Percentiles rank a stretch among this genome's conserved stretches.
These are phyloP conservation scores for Aleiodes testaceus DNA, from an alignment of 2,888 invertebrate genomes.

Conservation along the genomic window DNA sequence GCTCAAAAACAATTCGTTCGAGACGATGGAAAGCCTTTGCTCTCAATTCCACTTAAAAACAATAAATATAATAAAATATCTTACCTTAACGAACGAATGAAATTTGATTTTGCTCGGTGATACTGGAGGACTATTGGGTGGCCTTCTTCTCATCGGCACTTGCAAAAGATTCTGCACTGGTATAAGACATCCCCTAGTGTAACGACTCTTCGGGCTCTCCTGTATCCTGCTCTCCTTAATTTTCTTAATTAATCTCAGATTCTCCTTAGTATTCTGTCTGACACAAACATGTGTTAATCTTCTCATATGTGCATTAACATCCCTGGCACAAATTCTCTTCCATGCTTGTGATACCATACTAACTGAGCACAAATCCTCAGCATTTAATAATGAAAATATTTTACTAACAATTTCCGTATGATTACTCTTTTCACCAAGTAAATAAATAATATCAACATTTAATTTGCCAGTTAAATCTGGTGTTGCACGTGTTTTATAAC, in stretches of 20 bases:
- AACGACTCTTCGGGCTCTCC: conserved; percentile 62
- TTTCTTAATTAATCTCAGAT: conserved; percentile 62
- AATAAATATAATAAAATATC: conserved; percentile 35
- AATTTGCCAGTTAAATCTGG: conserved; percentile 62
- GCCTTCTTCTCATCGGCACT: conserved; percentile 51
- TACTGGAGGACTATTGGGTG: conserved; percentile 70
- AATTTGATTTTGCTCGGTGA: conserved; percentile 72
- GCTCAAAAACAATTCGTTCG: too few relatives aligned
- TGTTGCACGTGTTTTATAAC: conserved; percentile 55
- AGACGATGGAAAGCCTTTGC: background rate
- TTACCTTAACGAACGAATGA: conserved; percentile 72
- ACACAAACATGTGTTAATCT: conserved; percentile 62
- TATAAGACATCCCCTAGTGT: conserved; percentile 62
- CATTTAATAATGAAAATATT: conserved; percentile 66
- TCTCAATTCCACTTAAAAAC: background rate
- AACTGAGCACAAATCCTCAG: conserved; percentile 68
- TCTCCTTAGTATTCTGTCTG: conserved; percentile 68
- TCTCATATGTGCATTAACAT: conserved; percentile 63
- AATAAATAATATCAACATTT: conserved; percentile 64
- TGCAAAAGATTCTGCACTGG: conserved; percentile 66
- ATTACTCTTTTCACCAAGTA: conserved; percentile 68
- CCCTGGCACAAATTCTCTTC: conserved; percentile 65
- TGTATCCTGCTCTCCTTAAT: conserved; percentile 53
- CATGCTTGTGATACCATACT: conserved; percentile 71
- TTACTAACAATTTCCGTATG: conserved; percentile 66